These are phyloP conservation scores for Mamestra brassicae DNA, from an alignment of 2,888 invertebrate species.

Conservation along the genomic window DNA sequence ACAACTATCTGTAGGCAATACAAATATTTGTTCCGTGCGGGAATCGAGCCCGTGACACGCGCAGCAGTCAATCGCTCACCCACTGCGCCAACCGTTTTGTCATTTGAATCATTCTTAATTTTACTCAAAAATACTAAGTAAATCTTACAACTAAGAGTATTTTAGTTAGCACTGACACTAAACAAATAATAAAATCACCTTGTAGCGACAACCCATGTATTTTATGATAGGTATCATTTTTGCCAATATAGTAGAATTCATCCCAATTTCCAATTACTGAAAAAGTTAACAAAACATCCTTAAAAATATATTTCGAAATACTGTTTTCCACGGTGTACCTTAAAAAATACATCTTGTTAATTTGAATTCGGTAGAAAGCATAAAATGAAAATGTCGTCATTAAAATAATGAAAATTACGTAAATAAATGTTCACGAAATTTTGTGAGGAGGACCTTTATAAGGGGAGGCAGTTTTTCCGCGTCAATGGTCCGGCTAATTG, in stretches of 20 bases:
- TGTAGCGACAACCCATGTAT: too few relatives aligned
- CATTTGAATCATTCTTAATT: too few relatives aligned
- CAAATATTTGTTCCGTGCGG: too few relatives aligned
- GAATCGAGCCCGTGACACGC: too few relatives aligned
- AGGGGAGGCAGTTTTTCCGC: conserved; percentile 66
- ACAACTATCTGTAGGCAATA: too few relatives aligned
- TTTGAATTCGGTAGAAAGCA: conserved; percentile 31
- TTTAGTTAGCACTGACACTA: neutral
- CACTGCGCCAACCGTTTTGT: too few relatives aligned
- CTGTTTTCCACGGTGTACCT: neutral
- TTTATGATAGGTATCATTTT: neutral
- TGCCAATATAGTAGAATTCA: neutral
- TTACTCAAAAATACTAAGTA: neutral
- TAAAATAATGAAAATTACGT: conserved; percentile 56
- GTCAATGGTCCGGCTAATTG: conserved; percentile 77
- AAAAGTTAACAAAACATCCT: neutral
- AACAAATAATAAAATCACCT: neutral
- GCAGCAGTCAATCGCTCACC: too few relatives aligned
- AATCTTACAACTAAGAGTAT: neutral
- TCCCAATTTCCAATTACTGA: neutral
- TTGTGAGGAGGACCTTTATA: conserved; percentile 62
- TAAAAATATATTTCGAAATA: neutral
- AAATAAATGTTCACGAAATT: conserved; percentile 63
- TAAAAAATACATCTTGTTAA: conserved; percentile 24
- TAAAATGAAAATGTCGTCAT: conserved; percentile 52